Conservation (phyloP, 2,797 vertebrate species). For the Eulemur coronatus region DNA sequence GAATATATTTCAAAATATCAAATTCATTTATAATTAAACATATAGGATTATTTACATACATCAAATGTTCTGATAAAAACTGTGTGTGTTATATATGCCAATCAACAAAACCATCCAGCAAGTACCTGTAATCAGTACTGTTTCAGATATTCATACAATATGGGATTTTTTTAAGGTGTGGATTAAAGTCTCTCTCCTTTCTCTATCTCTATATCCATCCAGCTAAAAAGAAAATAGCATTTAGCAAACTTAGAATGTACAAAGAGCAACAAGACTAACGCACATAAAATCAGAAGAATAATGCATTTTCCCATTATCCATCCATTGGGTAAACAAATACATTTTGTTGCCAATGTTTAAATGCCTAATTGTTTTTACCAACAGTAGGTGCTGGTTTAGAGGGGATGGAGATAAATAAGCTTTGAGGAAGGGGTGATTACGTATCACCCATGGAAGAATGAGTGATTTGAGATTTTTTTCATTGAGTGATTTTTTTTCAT, state of each 20-base stretch:
- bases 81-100: background rate
- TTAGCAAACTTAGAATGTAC: background rate
- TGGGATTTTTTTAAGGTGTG: background rate
- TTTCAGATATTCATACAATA: background rate
- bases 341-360: background rate
- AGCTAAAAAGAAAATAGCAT: background rate
- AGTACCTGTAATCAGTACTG: background rate
- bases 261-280: background rate
- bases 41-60: background rate
- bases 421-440: background rate
- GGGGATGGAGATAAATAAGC: background rate
- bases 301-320: background rate
- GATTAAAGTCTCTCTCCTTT: background rate
- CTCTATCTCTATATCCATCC: background rate
- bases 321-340: background rate
- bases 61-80: background rate
- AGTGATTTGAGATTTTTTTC: background rate
- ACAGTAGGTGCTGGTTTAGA: background rate
- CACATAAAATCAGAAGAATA: background rate
- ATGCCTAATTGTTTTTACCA: background rate
- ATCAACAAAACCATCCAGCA: background rate
- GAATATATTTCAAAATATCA: conserved; percentile 21
- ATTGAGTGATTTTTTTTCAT: background rate
- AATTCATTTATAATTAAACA: background rate
- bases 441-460: background rate